Conservation (phyloP, 1,140 invertebrate genomes). For the Cardiocondyla obscurior region DNA sequence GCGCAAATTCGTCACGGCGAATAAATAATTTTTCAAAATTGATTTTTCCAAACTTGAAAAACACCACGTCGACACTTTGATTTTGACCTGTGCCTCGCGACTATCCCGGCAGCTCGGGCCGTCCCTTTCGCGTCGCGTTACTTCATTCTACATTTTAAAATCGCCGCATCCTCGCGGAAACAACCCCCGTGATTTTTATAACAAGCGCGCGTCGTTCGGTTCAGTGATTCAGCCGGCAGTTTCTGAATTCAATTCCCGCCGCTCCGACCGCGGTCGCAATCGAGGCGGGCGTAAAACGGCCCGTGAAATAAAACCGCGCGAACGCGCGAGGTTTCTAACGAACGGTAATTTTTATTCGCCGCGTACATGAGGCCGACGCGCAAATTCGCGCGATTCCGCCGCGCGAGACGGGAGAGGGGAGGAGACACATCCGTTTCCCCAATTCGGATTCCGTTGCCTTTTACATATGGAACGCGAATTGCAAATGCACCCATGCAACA, state of each 20-base stretch:
- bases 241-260: constrained; percentile 40
- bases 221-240: constrained; percentile 36
- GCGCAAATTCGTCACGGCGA: neutral
- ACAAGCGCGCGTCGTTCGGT: constrained; percentile 43
- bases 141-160: neutral
- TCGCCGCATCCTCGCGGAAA: neutral
- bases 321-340: constrained; percentile 25
- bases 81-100: neutral
- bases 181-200: constrained; percentile 48
- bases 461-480: constrained; percentile 70
- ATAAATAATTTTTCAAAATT: neutral
- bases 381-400: constrained; percentile 31
- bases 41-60: neutral
- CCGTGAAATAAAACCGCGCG: neutral
- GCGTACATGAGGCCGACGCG: constrained; percentile 18
- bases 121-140: neutral
- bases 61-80: no score
- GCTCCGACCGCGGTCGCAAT: neutral
- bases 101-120: neutral
- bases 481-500: constrained; percentile 63
- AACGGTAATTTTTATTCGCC: constrained; percentile 56
- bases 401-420: no score
- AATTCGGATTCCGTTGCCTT: constrained; percentile 64
- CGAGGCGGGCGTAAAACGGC: constrained; percentile 20
- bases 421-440: constrained; percentile 38